phyloP scores from a whole-genome alignment of 2,888 invertebrate species.

The Hirtodrosophila cameraria region DNA sequence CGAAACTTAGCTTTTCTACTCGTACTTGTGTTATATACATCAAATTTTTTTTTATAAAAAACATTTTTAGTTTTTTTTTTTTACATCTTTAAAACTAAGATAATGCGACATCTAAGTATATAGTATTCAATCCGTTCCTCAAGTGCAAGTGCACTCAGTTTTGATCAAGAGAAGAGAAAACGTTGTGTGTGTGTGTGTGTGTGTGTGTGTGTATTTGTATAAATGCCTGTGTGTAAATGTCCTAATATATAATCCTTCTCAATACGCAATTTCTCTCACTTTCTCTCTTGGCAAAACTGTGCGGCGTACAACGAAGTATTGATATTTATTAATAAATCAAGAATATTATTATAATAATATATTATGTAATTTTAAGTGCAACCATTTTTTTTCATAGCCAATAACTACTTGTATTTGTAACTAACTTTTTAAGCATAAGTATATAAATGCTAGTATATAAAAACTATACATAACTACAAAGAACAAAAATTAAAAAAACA shows the following conservation, averaged over 20 bases:
- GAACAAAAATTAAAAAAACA: not conserved
- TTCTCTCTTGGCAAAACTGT: constrained; percentile 20
- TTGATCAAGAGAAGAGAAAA: constrained; percentile 1
- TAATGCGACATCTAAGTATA: constrained; percentile 67
- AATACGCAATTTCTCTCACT: too few species aligned
- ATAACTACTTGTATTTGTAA: constrained; percentile 63
- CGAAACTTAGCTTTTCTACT: constrained; percentile 71
- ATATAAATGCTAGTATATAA: constrained; percentile 29
- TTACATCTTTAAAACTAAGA: constrained; percentile 23
- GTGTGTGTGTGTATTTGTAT: constrained; percentile 9
- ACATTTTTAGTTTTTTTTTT: constrained; percentile 21
- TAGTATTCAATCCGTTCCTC: constrained; percentile 78
- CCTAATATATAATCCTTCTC: not conserved
- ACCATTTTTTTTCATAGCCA: constrained; percentile 67
- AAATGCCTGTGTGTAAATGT: constrained; percentile 7
- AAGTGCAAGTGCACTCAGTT: constrained; percentile 52
- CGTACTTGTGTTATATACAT: constrained; percentile 78
- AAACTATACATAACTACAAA: constrained; percentile 17
- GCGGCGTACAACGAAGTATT: constrained; percentile 70
- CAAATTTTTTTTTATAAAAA: constrained; percentile 18
- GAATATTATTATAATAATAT: constrained; percentile 27
- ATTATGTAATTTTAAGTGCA: constrained; percentile 67
- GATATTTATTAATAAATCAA: constrained; percentile 36
- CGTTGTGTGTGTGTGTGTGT: constrained; percentile 5
- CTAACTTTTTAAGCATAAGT: constrained; percentile 41